Base-by-base conservation (phyloP, 2,113 vertebrate species). In the Lutjanus erythropterus region DNA sequence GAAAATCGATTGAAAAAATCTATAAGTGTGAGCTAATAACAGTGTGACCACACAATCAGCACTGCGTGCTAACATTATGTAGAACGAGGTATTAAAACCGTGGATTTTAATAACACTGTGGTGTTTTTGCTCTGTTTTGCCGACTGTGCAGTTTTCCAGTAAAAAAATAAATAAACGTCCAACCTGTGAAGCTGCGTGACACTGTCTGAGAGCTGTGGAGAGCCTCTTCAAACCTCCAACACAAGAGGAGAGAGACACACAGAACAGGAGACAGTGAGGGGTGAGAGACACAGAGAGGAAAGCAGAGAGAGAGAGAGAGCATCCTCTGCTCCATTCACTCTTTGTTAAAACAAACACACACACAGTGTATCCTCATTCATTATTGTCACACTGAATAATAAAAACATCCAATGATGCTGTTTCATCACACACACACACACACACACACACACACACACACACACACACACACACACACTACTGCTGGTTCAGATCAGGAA, bases 211-310 rank as follows among this genome's bases (percentile, higher is more conserved):
- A 76, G 85, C 70, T 75, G 19, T 33, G 21, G 47, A 86, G 83
- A 80, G 76, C 25, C 88, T 83, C 83, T 86, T 70, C 41, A 90
- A 25, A 76, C 25, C 56, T 44, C 6, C 4, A 68, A 58, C 41
- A 69, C 23, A 4, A 59, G 74, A 5, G 41, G 50, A 74, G 58
- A 64, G 37, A n/a, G n/a, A n/a, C n/a, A n/a, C n/a, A n/a, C n/a
- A n/a, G n/a, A n/a, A n/a, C n/a, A n/a, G n/a, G n/a, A n/a, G n/a
- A n/a, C n/a, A n/a, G n/a, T n/a, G 74, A 6, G 47, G 50, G 72
- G 58, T 58, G 37, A 9, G 52, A n/a, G 44, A 21, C 19, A 18
- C 6, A 15, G 29, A 37, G 35, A 6, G 60, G 7, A 7, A 35
- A 7, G 25, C 12, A 0, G 25, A 11, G 55, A 49, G 46, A 42